Percentiles rank a stretch among this genome's conserved stretches.
Conservation (phyloP, 2,113 vertebrate species). For the Empidonax traillii region DNA sequence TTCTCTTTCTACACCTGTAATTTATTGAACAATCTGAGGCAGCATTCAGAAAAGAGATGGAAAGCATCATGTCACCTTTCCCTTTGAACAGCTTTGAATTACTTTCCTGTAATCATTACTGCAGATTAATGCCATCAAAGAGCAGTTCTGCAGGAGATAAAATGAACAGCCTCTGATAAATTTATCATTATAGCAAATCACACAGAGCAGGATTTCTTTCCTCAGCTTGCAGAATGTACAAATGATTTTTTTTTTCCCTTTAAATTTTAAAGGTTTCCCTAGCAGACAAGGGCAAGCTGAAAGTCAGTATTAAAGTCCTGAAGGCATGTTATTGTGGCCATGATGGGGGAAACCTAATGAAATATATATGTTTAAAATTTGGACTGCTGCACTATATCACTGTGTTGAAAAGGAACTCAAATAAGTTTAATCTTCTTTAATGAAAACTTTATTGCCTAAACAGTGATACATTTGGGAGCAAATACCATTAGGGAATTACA, state of each 20-base stretch:
- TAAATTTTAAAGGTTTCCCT: constrained; percentile 42
- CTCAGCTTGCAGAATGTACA: constrained; percentile 44
- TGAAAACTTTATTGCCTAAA: neutral
- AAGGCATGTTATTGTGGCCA: neutral
- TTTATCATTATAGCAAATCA: constrained; percentile 65
- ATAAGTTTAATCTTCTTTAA: neutral
- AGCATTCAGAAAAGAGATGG: constrained; percentile 33
- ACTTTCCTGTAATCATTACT: constrained; percentile 67
- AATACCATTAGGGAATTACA: neutral
- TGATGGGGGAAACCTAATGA: neutral
- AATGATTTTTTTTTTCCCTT: constrained; percentile 35
- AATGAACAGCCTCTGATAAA: constrained; percentile 67
- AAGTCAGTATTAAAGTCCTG: neutral
- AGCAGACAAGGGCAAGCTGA: constrained; percentile 20
- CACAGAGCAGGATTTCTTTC: constrained; percentile 28
- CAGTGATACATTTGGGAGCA: neutral
- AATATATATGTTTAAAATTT: neutral
- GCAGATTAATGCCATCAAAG: constrained; percentile 68
- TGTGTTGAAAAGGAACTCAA: neutral
- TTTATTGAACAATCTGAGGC: constrained; percentile 31
- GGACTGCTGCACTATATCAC: neutral
- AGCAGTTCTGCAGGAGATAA: constrained; percentile 64
- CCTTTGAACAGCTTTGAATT: constrained; percentile 48
- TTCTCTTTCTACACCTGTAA: neutral
- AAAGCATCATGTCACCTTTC: constrained; percentile 24